Percentiles rank a stretch among this genome's conserved stretches.
These are phyloP conservation scores for Agrilus biguttatus DNA, from an alignment of 2,888 invertebrate species.

Conservation along the genomic window DNA sequence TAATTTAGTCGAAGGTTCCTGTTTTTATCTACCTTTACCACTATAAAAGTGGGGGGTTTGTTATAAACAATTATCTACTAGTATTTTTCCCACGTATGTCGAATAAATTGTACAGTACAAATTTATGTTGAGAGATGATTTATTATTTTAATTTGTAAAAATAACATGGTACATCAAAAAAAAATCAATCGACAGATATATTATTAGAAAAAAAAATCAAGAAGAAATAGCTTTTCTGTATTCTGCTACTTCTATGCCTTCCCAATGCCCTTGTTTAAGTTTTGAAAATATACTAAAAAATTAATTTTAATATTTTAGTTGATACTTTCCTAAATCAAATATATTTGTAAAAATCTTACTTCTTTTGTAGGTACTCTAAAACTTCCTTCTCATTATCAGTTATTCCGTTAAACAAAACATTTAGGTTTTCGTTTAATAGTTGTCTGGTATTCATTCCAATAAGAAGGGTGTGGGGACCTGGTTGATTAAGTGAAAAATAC, in stretches of 20 bases:
- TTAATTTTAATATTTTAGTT: slow-evolving; percentile 5
- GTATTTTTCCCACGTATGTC: too few relatives aligned
- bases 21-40: too few relatives aligned
- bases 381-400: slow-evolving; percentile 47
- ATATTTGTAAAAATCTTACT: slow-evolving; percentile 13
- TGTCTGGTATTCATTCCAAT: slow-evolving; percentile 59
- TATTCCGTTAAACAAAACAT: slow-evolving; percentile 47
- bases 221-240: neutral
- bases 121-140: too few relatives aligned
- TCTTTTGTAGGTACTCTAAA: slow-evolving; percentile 25
- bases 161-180: too few relatives aligned
- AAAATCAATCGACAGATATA: too few relatives aligned
- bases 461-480: slow-evolving; percentile 51
- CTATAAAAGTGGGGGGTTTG: too few relatives aligned
- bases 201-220: too few relatives aligned
- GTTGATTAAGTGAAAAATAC: slow-evolving; percentile 45
- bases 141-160: too few relatives aligned
- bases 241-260: slow-evolving; percentile 42
- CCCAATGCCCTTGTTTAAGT: slow-evolving; percentile 42
- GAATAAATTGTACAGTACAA: too few relatives aligned
- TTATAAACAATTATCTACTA: too few relatives aligned
- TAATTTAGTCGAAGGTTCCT: too few relatives aligned
- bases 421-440: slow-evolving; percentile 48
- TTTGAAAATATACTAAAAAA: slow-evolving; percentile 33
- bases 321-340: neutral